Evolutionary conservation across 2,797 vertebrate genomes (phyloP), one percentile per base, ranked within the genome.

Genomic region (Geotrypetes seraphini): DNA sequence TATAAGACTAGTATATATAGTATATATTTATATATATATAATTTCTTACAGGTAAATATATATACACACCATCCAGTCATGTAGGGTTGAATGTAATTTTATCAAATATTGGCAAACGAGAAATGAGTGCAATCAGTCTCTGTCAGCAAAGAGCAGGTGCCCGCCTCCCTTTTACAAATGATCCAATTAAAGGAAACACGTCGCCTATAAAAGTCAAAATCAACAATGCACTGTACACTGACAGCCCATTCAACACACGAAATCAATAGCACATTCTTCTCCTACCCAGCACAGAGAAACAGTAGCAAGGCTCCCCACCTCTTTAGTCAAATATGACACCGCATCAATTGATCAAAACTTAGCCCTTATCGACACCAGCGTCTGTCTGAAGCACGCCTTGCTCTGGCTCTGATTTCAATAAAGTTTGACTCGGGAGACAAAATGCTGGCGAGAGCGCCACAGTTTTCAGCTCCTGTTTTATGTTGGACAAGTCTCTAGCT

Each of bases 61-160:
- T n/a, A n/a, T n/a, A n/a, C n/a, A n/a, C 52, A 53, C 7, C 21
- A 18, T 61, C 71, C 45, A 64, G 49, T 69, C 74, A 78, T 65
- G 62, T 71, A 85, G 68, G 65, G 69, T 72, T 75, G 83, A 83
- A 71, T 4, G 41, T 76, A 71, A 71, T 51, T 85, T 86, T 81
- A 87, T 87, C 81, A 87, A 85, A 86, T 84, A 86, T 79, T 85
- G 79, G 87, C 84, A 76, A 79, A 82, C 82, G 76, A 80, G 74
- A 81, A 79, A 85, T 81, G 83, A 85, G 71, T 65, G 57, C 69
- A 79, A 80, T 88, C 84, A 80, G 74, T 85, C 73, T 78, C 56
- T 76, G 75, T 79, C 84, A 80, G 62, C 66, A 65, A 51, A 51
- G 64, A 71, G 61, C 66, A 71, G 73, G 76, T 75, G 65, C 72